Evolutionary conservation across 2,113 vertebrate genomes (phyloP).

Genomic region (Carassius gibelio): DNA sequence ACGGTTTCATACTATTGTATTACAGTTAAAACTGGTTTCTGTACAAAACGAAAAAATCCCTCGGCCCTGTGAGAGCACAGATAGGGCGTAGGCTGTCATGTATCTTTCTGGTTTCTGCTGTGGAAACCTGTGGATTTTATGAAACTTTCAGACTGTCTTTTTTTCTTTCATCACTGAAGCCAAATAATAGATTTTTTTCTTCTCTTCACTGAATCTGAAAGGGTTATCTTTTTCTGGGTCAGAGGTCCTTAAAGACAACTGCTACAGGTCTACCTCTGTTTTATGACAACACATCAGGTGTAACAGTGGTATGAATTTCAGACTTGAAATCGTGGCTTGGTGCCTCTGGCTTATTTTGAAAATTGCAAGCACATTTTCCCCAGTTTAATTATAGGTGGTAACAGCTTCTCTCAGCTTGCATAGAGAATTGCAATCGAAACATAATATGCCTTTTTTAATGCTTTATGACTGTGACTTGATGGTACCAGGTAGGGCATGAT

Average conservation of each 20-base stretch:
- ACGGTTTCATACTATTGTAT: background rate
- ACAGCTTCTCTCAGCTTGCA: background rate
- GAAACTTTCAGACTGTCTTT: background rate
- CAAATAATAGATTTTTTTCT: background rate
- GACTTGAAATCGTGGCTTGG: background rate
- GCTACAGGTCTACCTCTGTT: conserved; percentile 9
- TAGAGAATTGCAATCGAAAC: conserved; percentile 1
- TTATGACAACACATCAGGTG: conserved; percentile 20
- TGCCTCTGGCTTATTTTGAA: conserved; percentile 1
- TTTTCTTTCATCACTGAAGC: background rate
- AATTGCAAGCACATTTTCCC: conserved; percentile 19
- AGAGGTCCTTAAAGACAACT: background rate
- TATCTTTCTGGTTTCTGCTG: background rate
- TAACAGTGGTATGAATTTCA: conserved; percentile 18
- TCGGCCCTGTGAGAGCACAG: background rate
- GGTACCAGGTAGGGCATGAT: background rate
- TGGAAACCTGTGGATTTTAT: background rate
- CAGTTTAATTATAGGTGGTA: conserved; percentile 2
- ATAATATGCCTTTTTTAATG: conserved; percentile 6
- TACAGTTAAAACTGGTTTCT: background rate
- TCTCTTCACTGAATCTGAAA: background rate
- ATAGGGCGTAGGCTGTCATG: background rate
- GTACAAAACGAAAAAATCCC: background rate
- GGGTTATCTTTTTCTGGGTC: conserved; percentile 1
- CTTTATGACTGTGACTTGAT: background rate